A percentile compares a stretch with the other conserved stretches of the same genome.
Evolutionary conservation across 2,113 vertebrate species (phyloP).

Genomic region (Pristiophorus japonicus): DNA sequence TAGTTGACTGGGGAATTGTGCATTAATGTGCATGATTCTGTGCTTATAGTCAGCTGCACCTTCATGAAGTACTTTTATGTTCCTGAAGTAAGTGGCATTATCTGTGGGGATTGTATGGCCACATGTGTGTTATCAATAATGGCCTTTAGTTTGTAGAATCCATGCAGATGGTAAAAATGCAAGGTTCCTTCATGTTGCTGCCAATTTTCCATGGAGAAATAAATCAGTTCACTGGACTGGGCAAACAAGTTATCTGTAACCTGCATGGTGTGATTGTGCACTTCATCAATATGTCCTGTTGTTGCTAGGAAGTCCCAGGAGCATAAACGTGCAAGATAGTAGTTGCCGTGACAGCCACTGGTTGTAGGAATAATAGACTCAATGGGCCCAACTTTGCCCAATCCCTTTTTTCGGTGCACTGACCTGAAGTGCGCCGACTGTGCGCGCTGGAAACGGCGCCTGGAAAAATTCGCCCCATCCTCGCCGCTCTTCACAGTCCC

Average conservation of each 20-base stretch:
- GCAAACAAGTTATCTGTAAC: neutral
- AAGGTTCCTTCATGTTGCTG: neutral
- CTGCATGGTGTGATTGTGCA: neutral
- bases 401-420: too few species aligned
- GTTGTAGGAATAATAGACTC: neutral
- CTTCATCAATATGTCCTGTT: neutral
- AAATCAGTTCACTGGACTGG: neutral
- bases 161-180: neutral
- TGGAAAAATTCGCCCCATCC: too few species aligned
- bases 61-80: neutral
- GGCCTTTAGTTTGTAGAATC: neutral
- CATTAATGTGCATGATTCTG: neutral
- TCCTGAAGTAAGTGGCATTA: neutral
- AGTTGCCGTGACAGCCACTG: neutral
- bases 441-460: too few species aligned
- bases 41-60: neutral
- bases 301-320: neutral
- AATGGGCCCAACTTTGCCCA: too few species aligned
- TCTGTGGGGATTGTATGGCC: neutral
- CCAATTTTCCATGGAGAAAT: neutral
- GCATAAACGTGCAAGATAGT: neutral
- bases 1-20: neutral
- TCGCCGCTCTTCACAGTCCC: too few species aligned
- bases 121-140: too few species aligned
- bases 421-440: too few species aligned